Percentiles rank a stretch among this genome's conserved stretches.
Conservation (phyloP, 2,797 vertebrate genomes). For the Jordanella pulchra region DNA sequence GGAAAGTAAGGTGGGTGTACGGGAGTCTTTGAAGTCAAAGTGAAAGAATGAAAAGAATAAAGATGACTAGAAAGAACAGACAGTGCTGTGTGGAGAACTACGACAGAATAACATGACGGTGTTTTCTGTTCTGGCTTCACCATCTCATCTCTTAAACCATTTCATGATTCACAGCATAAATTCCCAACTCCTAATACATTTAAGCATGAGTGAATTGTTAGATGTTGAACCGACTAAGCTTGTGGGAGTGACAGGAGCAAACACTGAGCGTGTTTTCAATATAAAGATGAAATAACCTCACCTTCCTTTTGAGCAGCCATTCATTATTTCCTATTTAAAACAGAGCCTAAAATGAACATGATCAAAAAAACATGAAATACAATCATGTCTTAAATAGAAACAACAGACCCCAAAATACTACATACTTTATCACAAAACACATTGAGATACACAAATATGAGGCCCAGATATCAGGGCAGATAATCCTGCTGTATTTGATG, state of each 20-base stretch:
- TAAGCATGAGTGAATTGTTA: too few relatives aligned
- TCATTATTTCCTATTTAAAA: background rate
- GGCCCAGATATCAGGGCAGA: too few relatives aligned
- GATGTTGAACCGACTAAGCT: slow-evolving; percentile 3
- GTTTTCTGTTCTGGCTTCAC: background rate
- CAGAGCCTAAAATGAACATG: background rate
- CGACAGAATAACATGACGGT: background rate
- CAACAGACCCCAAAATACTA: too few relatives aligned
- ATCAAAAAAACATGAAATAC: too few relatives aligned
- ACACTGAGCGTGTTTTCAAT: background rate
- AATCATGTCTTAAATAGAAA: too few relatives aligned
- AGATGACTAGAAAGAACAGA: slow-evolving; percentile 10
- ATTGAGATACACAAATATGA: too few relatives aligned
- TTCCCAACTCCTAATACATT: slow-evolving; percentile 6
- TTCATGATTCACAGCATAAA: slow-evolving; percentile 42
- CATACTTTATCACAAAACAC: too few relatives aligned
- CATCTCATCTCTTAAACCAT: slow-evolving; percentile 6
- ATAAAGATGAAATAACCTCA: background rate
- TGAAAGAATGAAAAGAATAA: slow-evolving; percentile 4
- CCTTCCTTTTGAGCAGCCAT: background rate
- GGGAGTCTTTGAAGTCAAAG: background rate
- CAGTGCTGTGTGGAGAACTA: background rate
- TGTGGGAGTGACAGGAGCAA: background rate
- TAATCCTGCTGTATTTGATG: too few relatives aligned
- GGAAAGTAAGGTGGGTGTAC: background rate